Evolutionary conservation across 2,797 vertebrate genomes (phyloP), one percentile per base, ranked within the genome.

Genomic region (Parambassis ranga): DNA sequence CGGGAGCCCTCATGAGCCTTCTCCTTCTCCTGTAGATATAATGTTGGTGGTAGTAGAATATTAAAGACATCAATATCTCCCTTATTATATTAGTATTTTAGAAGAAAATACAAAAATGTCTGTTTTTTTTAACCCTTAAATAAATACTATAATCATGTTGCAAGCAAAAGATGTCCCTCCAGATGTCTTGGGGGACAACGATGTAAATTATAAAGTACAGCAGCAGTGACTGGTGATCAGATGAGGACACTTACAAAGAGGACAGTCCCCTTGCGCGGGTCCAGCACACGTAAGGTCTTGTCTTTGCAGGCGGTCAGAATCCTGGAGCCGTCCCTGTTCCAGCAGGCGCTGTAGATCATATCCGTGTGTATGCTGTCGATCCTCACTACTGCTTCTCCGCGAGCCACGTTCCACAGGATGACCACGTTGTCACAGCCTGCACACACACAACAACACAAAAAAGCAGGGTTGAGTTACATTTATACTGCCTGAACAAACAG

Each of bases 271-370:
- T 93, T 91, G 57, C 93, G 93, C 0, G 95, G 93, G 76, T 96
- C 94, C 3, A 96, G 82, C 57, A 96, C 32, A 11, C 95, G 80
- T 65, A 96, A 46, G 1, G 71, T 91, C 87, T 96, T 96, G 88
- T 96, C 95, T 10, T 95, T 94, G 89, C 94, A 95, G 78, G 94
- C 82, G 4, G 95, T 96, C 59, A 95, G 92, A 48, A 96, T 93
- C 65, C 59, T 79, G 65, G 91, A 91, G 4, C 95, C 95, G 1
- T 96, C 92, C 1, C 65, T 80, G 92, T 95, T 95, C 95, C 95
- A 96, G 87, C 88, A 90, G 70, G 91, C 93, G 2, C 94, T 94
- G 87, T 96, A 95, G 90, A 96, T 96, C 4, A 93, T 81, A 76
- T 96, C 95, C 0, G 90, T 63, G 84, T 96, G 95, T 13, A 94